These are phyloP conservation scores for Zaprionus nigranus DNA, from an alignment of 1,140 invertebrate species.

Conservation along the genomic window DNA sequence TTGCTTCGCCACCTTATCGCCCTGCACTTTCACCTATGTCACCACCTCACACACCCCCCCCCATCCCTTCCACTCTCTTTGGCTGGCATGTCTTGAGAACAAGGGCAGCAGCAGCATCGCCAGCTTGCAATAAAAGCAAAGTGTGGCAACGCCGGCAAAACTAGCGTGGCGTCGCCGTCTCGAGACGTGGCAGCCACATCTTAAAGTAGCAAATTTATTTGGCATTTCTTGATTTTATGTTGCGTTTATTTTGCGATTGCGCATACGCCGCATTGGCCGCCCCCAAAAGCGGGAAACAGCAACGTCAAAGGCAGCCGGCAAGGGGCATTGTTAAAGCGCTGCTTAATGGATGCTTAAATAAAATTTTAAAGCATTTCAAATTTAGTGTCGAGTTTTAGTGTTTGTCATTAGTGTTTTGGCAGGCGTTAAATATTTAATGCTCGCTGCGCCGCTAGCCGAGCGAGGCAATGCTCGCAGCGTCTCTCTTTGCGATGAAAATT, in stretches of 20 bases:
- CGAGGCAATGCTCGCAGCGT: background rate
- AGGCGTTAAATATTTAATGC: conserved; percentile 81
- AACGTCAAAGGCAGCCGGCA: conserved; percentile 4
- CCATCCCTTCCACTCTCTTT: background rate
- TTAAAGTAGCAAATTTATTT: conserved; percentile 79
- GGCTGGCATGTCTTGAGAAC: conserved; percentile 28
- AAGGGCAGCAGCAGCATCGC: conserved; percentile 17
- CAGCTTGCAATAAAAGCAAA: conserved; percentile 70
- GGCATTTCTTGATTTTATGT: conserved; percentile 72
- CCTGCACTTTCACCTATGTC: conserved; percentile 45
- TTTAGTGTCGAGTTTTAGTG: conserved; percentile 77
- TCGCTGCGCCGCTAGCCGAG: background rate
- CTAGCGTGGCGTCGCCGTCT: conserved; percentile 14
- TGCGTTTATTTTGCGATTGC: conserved; percentile 73
- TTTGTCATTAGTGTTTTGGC: conserved; percentile 81
- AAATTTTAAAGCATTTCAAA: conserved; percentile 78
- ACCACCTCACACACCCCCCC: background rate
- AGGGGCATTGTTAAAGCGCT: conserved; percentile 48
- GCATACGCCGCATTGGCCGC: conserved; percentile 52
- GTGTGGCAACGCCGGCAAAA: conserved; percentile 55
- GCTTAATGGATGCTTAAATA: conserved; percentile 79
- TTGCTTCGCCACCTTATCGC: conserved; percentile 27
- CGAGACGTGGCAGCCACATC: conserved; percentile 31
- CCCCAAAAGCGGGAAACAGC: background rate
- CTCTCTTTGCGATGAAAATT: conserved; percentile 35